Percentiles rank a stretch among this genome's conserved stretches.
Conservation (phyloP, 2,888 invertebrate species). For the Melitaea athalia region DNA sequence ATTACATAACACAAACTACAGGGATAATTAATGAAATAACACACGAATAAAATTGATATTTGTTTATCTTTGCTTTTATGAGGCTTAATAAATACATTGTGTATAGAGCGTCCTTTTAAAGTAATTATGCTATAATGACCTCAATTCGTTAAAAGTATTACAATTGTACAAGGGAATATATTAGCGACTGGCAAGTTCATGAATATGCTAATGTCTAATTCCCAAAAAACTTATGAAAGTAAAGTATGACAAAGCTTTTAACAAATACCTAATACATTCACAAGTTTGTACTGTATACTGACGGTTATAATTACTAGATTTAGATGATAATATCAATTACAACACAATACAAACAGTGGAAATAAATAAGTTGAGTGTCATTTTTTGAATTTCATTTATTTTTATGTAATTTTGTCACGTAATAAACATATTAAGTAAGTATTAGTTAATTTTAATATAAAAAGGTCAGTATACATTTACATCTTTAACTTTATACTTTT, state of each 20-base stretch:
- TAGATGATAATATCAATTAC: background rate
- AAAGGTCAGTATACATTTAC: too few species aligned
- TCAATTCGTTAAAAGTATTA: constrained; percentile 21
- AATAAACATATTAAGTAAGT: too few species aligned
- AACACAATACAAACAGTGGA: too few species aligned
- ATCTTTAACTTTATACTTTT: too few species aligned
- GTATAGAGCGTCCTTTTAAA: constrained; percentile 8
- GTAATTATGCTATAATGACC: constrained; percentile 24
- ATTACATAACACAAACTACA: constrained; percentile 49
- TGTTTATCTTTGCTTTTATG: constrained; percentile 27
- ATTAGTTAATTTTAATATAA: too few species aligned
- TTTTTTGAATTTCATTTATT: too few species aligned
- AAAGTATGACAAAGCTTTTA: constrained; percentile 10
- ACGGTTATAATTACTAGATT: background rate
- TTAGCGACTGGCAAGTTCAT: constrained; percentile 26
- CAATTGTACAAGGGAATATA: constrained; percentile 22
- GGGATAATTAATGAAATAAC: constrained; percentile 55
- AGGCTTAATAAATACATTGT: constrained; percentile 21
- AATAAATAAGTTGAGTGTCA: too few species aligned
- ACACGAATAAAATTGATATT: constrained; percentile 45
- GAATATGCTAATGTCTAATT: constrained; percentile 25
- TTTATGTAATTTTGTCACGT: too few species aligned
- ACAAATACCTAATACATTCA: background rate
- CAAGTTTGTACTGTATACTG: background rate
- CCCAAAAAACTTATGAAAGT: background rate